Evolutionary conservation across 1,140 invertebrate species (phyloP), one percentile per base, ranked within the genome.

Genomic region (Branchinecta lindahli): DNA sequence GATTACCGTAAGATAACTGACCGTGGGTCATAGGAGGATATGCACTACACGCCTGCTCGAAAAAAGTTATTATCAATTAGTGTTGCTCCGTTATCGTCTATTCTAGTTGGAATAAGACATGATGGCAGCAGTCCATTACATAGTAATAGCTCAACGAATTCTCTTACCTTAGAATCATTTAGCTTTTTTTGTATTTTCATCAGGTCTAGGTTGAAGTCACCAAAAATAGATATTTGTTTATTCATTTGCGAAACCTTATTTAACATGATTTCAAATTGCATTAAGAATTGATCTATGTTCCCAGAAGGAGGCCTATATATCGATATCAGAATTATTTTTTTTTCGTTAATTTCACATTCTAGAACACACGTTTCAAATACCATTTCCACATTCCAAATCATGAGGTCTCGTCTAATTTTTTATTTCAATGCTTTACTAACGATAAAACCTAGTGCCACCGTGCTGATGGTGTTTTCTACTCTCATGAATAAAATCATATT

Each of bases 161-260:
- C 47, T 52, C 47, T 52, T 52, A 52, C n/a, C 47, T 52, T 52
- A 9, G 47, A 52, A 52, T 52, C 47, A 52, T 52, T 52, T 52
- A 9, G 47, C 47, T 52, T 52, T 52, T 9, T n/a, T 52, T 52
- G 47, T 9, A 52, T 52, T 52, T 52, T 52, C 47, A 52, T 52
- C n/a, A 52, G 47, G 47, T 52, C 47, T 52, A 52, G 47, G 47
- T 52, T 52, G 47, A 52, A 52, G n/a, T 52, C 47, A 52, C 9
- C 47, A 52, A 52, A 52, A 52, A 52, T 52, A 52, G n/a, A 52
- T 52, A 52, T 52, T 52, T 52, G 47, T n/a, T 52, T 52, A 52
- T 52, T 52, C 47, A 52, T 52, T 52, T 52, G 47, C n/a, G 47
- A 52, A 9, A 52, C n/a, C n/a, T 52, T 52, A 52, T 52, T 52